Base-by-base conservation (phyloP, 30 jellyfish, hydroid and myxozoan species). In the Hydractinia symbiolongicarpus region DNA sequence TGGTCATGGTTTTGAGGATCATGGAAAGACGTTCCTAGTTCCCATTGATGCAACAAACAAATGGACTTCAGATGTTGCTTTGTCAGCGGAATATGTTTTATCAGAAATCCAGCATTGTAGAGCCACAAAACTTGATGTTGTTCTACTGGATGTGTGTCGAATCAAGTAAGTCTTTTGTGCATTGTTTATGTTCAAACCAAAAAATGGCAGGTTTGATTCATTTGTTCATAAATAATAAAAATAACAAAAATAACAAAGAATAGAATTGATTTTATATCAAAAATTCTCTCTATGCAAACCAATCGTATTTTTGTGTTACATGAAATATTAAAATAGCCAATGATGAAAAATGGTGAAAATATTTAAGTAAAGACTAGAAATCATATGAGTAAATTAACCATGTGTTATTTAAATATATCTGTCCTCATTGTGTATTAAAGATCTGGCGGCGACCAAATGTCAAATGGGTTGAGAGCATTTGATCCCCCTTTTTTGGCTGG, bases 1-100 rank as follows among this genome's bases (percentile, higher is more conserved):
- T 58, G 98, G 98, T 4, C 98, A 91, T 70, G 98, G 98, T 17
- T 91, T 86, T 72, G 98, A 91, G 67, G 98, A 77, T 67, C 79
- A 66, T 50, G 98, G 98, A 5, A 91, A 86, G 73, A 91, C 98
- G 5, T 91, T 77, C 74, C 79, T 91, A 8, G 96, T 91, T n/a
- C 98, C 98, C 5, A 86, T 81, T 4, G 95, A 91, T 62, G 96
- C 96, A 8, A 87, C 96, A 7, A 71, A 61, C 8, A 72, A 83
- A 5, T 91, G 98, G 98, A 82, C 83, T 17, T 58, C 96, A 6
- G 84, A 86, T n/a, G 53, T 55, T 52, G 90, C 96, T 8, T 66
- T 91, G 49, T 82, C 96, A 56, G 98, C 98, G 14, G 98, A 91
- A 61, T 54, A 79, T 30, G 82, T 91, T 51, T 81, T 91, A 83